Percentiles rank a stretch among this genome's conserved stretches.
Conservation (phyloP, 2,113 vertebrate species). For the Ceyx melanurus region DNA sequence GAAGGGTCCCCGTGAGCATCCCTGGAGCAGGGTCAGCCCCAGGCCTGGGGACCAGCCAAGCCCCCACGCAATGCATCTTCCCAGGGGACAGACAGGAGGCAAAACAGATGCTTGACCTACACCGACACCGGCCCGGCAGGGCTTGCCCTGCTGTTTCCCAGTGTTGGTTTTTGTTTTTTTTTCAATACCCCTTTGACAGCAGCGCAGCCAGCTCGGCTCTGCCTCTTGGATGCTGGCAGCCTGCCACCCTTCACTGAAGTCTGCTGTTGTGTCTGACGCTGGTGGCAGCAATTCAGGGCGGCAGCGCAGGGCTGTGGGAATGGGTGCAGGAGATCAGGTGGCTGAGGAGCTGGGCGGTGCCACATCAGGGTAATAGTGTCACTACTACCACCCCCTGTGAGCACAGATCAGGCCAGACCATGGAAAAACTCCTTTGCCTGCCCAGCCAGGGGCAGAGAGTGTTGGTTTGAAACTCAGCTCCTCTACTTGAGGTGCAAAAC, state of each 20-base stretch:
- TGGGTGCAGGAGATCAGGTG: background rate
- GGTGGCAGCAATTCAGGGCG: background rate
- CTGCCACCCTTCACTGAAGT: slow-evolving; percentile 24
- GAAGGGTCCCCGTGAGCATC: background rate
- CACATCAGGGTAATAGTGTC: background rate
- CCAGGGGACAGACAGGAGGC: background rate
- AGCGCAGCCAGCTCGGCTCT: background rate
- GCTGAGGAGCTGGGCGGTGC: background rate
- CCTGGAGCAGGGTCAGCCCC: background rate
- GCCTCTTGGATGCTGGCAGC: slow-evolving; percentile 25
- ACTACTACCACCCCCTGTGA: background rate
- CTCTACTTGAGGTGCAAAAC: rapidly evolving
- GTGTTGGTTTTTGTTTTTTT: background rate
- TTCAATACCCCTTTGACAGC: background rate
- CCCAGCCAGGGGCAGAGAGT: background rate
- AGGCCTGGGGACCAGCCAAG: background rate
- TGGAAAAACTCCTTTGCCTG: background rate
- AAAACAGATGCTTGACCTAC: background rate
- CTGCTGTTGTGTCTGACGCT: background rate
- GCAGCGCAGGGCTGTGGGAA: background rate
- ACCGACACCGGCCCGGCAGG: rapidly evolving
- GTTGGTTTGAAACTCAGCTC: rapidly evolving
- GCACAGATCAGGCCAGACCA: background rate
- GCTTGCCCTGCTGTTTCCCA: background rate
- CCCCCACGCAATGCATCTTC: rapidly evolving